Base-by-base conservation (phyloP, 2,888 invertebrate species). In the Eupeodes latifasciatus region DNA sequence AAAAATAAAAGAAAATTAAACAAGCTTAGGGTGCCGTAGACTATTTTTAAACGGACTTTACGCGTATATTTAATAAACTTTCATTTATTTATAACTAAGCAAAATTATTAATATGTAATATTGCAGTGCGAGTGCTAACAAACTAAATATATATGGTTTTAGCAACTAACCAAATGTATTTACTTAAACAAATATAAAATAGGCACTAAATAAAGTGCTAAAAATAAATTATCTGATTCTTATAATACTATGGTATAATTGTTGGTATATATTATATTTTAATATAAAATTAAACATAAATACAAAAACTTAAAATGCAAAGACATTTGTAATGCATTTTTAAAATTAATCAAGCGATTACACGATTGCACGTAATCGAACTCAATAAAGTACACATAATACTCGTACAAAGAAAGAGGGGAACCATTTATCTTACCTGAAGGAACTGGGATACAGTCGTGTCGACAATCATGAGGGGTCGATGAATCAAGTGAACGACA, bases 401-500 rank as follows among this genome's bases (percentile, higher is more conserved):
- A n/a, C n/a, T n/a, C n/a, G n/a, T n/a, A 10, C 9, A 66, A 1
- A 10, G 14, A 14, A 1, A 10, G 14, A 14, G 14, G 47, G 66
- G 49, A 47, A 49, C 11, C 59, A 44, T 78, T 84, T 89, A 85
- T 91, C 95, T 95, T 94, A 98, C 98, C 97, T 97, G 96, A 82
- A 98, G 94, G 92, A 98, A 97, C 93, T 98, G 96, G 90, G 96
- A 96, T 89, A 98, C 96, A 5, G 96, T 96, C n/a, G 96, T 97
- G 91, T 98, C 98, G 74, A 98, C 97, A 82, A 98, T 96, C 97
- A 98, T 98, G 16, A 98, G 94, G 0, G 98, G 98, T 89, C 97
- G 95, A 91, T 98, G 97, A 90, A 98, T 98, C 89, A 99, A 95
- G 94, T 99, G 98, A 5, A 98, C 96, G 0, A 98, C 98, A 49